Conservation (phyloP, 2,888 invertebrate genomes). For the Punctoribates punctum region DNA sequence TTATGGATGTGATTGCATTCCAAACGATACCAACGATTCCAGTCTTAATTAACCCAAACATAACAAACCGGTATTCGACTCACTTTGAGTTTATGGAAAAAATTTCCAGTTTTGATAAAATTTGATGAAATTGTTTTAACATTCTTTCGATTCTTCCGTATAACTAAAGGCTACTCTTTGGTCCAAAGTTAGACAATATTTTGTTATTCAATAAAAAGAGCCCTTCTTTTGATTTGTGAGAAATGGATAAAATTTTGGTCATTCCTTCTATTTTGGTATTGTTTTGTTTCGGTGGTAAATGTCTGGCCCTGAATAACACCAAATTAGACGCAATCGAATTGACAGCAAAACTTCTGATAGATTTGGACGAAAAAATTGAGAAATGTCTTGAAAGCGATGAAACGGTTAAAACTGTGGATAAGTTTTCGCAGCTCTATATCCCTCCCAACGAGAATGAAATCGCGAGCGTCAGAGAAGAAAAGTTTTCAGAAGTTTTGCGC, state of each 20-base stretch:
- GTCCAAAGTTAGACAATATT: neutral
- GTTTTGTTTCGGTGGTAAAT: neutral
- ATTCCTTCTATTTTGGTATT: neutral
- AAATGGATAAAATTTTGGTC: neutral
- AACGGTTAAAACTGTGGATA: conserved; percentile 2
- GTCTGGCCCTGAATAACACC: neutral
- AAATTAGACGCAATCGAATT: conserved; percentile 30
- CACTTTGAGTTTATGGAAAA: too few species aligned
- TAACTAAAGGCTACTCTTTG: neutral
- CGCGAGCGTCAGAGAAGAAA: conserved; percentile 31
- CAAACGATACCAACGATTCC: too few species aligned
- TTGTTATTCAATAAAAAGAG: neutral
- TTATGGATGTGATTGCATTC: too few species aligned
- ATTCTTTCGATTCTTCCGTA: neutral
- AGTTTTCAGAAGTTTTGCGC: conserved; percentile 33
- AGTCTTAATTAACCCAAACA: too few species aligned
- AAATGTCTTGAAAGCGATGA: conserved; percentile 7
- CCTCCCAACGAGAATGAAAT: conserved; percentile 12
- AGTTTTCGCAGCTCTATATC: conserved; percentile 2
- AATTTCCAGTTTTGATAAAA: conserved; percentile 13
- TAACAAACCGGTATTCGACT: too few species aligned
- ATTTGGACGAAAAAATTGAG: conserved; percentile 36
- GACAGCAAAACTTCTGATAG: conserved; percentile 33
- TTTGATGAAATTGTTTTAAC: neutral
- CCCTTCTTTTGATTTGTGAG: neutral